These are phyloP conservation scores for Ellobium chinense DNA, from an alignment of 2,888 invertebrate species.

Conservation along the genomic window DNA sequence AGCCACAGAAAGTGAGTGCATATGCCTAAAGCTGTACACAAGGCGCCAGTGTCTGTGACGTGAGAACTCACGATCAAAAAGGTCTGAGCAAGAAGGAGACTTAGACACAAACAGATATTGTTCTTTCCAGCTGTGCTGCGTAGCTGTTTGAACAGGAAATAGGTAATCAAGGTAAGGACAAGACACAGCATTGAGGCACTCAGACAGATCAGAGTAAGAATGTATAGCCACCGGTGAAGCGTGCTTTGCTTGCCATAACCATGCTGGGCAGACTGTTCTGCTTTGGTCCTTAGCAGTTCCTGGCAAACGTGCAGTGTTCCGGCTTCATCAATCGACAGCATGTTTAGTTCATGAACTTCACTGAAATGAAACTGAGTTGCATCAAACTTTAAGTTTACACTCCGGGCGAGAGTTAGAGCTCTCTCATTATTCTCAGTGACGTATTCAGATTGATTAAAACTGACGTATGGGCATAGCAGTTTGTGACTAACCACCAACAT, in stretches of 20 bases:
- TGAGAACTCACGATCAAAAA: constrained; percentile 8
- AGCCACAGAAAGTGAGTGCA: constrained; percentile 39
- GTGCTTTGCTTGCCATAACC: neutral
- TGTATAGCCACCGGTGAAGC: neutral
- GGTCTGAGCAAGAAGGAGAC: constrained; percentile 23
- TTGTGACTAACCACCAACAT: no score
- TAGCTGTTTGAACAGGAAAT: neutral
- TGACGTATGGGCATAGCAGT: no score
- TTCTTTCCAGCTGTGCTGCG: constrained; percentile 33
- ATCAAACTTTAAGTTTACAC: no score
- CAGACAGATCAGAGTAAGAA: constrained; percentile 13
- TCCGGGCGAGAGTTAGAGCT: no score
- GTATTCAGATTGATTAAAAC: no score
- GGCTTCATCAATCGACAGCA: neutral
- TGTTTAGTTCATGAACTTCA: neutral
- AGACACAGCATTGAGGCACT: constrained; percentile 23
- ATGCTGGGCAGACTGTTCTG: neutral
- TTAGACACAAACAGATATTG: constrained; percentile 13
- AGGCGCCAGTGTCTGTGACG: neutral
- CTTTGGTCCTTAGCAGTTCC: neutral
- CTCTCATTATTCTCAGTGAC: no score
- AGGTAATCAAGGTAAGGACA: constrained; percentile 5
- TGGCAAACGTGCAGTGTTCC: constrained; percentile 3
- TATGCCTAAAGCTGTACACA: constrained; percentile 14
- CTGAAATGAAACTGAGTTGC: no score